Percentiles rank a stretch among this genome's conserved stretches.
Evolutionary conservation across 2,797 vertebrate genomes (phyloP).

Genomic region (Lithobates sylvaticus): DNA sequence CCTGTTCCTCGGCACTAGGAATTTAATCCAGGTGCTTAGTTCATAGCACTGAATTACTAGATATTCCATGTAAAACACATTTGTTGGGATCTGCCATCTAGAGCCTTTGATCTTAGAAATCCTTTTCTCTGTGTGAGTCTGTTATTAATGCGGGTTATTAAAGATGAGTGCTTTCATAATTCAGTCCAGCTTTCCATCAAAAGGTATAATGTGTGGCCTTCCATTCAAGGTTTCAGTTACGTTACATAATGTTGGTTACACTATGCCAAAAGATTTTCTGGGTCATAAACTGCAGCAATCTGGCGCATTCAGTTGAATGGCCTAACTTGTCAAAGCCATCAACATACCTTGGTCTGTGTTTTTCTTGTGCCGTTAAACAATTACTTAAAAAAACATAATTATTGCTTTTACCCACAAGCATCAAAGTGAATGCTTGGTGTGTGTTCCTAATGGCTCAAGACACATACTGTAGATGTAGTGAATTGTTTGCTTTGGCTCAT

Average conservation of each 20-base stretch:
- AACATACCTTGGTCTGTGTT: too few species aligned
- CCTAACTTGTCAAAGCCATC: not conserved
- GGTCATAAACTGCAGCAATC: not conserved
- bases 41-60: not conserved
- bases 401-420: too few species aligned
- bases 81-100: conserved; percentile 52
- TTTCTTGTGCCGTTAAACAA: too few species aligned
- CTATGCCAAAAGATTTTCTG: conserved; percentile 6
- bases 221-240: not conserved
- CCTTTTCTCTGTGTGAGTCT: not conserved
- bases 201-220: not conserved
- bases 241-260: not conserved
- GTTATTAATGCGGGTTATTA: conserved; percentile 23
- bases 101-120: conserved; percentile 35
- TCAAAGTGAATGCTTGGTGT: too few species aligned
- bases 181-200: not conserved
- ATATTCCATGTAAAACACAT: conserved; percentile 16
- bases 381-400: too few species aligned
- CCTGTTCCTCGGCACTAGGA: conserved; percentile 6
- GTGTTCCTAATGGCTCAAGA: too few species aligned
- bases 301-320: not conserved
- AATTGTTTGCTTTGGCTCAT: too few species aligned
- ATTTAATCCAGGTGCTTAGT: conserved; percentile 32
- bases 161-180: conserved; percentile 6
- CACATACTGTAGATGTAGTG: too few species aligned